Evolutionary conservation across 2,888 invertebrate species (phyloP).

Genomic region (Melangyna quadrimaculata): DNA sequence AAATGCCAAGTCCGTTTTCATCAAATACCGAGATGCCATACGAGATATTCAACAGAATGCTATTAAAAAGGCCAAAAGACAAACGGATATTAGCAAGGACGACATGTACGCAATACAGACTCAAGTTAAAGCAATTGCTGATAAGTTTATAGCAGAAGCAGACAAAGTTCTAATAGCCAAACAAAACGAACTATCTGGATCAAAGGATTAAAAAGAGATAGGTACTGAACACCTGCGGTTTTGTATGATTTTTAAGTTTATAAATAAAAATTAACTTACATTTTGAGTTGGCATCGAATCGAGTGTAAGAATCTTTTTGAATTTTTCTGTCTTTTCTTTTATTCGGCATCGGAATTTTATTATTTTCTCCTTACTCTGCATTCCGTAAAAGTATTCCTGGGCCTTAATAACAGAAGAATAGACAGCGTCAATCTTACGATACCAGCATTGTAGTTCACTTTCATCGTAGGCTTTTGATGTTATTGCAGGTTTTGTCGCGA

Average conservation of each 20-base stretch:
- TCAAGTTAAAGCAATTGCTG: conserved; percentile 87
- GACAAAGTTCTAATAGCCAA: conserved; percentile 86
- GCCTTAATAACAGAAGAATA: conserved; percentile 75
- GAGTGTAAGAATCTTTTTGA: conserved; percentile 74
- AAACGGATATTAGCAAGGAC: conserved; percentile 88
- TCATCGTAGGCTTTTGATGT: conserved; percentile 72
- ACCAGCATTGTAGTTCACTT: conserved; percentile 77
- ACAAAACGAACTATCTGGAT: conserved; percentile 88
- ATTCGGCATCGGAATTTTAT: conserved; percentile 76
- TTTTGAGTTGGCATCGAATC: conserved; percentile 74
- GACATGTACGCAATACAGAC: conserved; percentile 85
- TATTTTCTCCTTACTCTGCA: conserved; percentile 78
- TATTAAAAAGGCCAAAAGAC: conserved; percentile 87
- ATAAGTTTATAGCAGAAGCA: conserved; percentile 85
- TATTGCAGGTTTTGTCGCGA: conserved; percentile 64
- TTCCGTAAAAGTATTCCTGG: conserved; percentile 76
- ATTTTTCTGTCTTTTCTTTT: conserved; percentile 76
- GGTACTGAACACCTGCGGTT: too few species aligned
- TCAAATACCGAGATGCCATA: conserved; percentile 89
- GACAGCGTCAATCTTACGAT: conserved; percentile 77
- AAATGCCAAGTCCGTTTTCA: conserved; percentile 91
- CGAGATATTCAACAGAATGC: conserved; percentile 89
- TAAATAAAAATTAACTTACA: conserved; percentile 73
- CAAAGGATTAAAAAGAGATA: conserved; percentile 73
- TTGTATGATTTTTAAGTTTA: neutral